Evolutionary conservation across 1,140 invertebrate species (phyloP).

Genomic region (Atta texana): DNA sequence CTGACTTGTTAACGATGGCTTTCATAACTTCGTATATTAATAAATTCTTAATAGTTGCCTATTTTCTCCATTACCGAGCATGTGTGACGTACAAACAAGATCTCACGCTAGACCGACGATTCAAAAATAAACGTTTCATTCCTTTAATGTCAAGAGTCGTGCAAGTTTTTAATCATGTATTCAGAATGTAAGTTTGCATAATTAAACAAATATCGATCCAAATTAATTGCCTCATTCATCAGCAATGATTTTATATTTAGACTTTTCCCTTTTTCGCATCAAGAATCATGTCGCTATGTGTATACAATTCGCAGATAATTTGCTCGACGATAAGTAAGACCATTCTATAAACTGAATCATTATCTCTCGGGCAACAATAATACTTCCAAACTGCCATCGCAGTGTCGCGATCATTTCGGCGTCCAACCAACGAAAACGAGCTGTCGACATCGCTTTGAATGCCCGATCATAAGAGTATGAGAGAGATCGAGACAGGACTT

Average conservation of each 20-base stretch:
- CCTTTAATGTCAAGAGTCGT: slow-evolving; percentile 17
- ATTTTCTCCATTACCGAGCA: neutral
- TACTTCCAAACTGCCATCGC: neutral
- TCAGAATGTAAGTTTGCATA: neutral
- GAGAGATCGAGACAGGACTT: slow-evolving; percentile 64
- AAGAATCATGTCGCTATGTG: neutral
- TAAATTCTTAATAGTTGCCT: slow-evolving; percentile 44
- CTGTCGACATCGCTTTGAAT: slow-evolving; percentile 61
- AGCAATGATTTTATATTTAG: neutral
- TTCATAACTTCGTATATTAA: slow-evolving; percentile 45
- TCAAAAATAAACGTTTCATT: slow-evolving; percentile 19
- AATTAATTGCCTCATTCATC: neutral
- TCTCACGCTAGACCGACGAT: slow-evolving; percentile 25
- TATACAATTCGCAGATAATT: slow-evolving; percentile 7
- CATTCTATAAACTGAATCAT: slow-evolving; percentile 20
- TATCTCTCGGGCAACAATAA: slow-evolving; percentile 31
- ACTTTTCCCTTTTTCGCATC: neutral
- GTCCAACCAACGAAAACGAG: slow-evolving; percentile 65
- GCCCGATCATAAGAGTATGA: slow-evolving; percentile 38
- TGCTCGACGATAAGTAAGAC: slow-evolving; percentile 38
- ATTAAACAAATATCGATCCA: neutral
- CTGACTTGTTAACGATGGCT: slow-evolving; percentile 11
- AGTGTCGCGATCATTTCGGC: neutral
- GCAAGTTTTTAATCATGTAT: neutral
- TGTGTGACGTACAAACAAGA: slow-evolving; percentile 22